Percentiles rank a stretch among this genome's conserved stretches.
Conservation (phyloP, 2,113 vertebrate genomes). For the Formicarius rufipectus region DNA sequence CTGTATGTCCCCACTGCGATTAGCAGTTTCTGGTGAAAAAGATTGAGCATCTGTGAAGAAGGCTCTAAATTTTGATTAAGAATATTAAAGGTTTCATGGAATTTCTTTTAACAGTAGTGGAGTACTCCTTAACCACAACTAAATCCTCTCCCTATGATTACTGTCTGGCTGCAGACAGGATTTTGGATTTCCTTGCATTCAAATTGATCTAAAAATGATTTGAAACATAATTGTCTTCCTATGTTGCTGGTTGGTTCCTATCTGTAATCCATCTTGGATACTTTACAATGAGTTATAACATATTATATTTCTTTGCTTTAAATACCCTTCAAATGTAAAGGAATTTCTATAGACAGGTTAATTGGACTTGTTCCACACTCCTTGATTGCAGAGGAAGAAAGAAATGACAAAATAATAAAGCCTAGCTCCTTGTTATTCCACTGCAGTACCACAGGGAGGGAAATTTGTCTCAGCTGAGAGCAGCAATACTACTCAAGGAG, state of each 20-base stretch:
- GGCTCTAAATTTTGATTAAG: not conserved
- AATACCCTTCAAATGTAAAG: not conserved
- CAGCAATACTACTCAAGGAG: not conserved
- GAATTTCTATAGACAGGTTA: not conserved
- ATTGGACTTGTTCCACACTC: not conserved
- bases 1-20: conserved; percentile 13
- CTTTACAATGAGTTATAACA: not conserved
- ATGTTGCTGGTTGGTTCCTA: not conserved
- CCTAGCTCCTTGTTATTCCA: not conserved
- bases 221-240: not conserved
- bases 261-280: not conserved
- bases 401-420: not conserved
- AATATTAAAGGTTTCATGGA: not conserved
- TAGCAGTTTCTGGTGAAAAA: conserved; percentile 12
- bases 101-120: not conserved
- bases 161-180: not conserved
- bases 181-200: not conserved
- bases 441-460: not conserved
- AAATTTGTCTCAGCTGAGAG: not conserved
- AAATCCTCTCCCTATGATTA: not conserved
- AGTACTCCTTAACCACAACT: not conserved
- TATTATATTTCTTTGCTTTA: not conserved
- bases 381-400: not conserved
- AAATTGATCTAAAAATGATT: not conserved
- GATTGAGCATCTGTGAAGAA: conserved; percentile 3